Percentiles rank a stretch among this genome's conserved stretches.
Evolutionary conservation across 2,888 invertebrate genomes (phyloP).

Genomic region (Drosophila phalerata): DNA sequence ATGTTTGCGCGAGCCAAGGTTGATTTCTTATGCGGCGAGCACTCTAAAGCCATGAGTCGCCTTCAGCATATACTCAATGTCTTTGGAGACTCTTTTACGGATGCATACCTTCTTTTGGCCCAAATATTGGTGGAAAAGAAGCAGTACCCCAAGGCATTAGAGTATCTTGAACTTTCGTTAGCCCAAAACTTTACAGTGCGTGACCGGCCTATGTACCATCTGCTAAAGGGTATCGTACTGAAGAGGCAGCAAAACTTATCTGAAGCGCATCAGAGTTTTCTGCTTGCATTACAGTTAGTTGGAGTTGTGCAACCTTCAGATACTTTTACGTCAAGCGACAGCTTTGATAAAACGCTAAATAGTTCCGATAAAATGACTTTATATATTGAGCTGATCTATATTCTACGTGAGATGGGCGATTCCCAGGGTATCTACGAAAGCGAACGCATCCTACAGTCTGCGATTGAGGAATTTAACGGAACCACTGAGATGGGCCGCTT

Average conservation of each 20-base stretch:
- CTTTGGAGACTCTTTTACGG: constrained; percentile 92
- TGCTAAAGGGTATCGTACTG: constrained; percentile 93
- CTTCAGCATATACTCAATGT: constrained; percentile 91
- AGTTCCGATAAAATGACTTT: constrained; percentile 93
- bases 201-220: constrained; percentile 95
- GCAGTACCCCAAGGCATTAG: constrained; percentile 91
- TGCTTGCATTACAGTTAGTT: constrained; percentile 90
- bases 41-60: constrained; percentile 89
- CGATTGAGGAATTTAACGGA: constrained; percentile 89
- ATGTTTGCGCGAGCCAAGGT: constrained; percentile 91
- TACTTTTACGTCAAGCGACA: not conserved
- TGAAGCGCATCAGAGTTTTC: constrained; percentile 91
- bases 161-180: constrained; percentile 94
- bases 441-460: constrained; percentile 91
- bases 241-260: constrained; percentile 90
- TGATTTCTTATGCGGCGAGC: constrained; percentile 92
- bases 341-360: constrained; percentile 85
- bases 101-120: constrained; percentile 94
- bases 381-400: constrained; percentile 93
- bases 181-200: constrained; percentile 97
- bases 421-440: constrained; percentile 89
- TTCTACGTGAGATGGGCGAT: constrained; percentile 64
- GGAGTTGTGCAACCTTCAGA: constrained; percentile 76
- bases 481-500: constrained; percentile 95
- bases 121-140: constrained; percentile 92